phyloP scores from a whole-genome alignment of 1,140 invertebrate genomes.

The Heliothis virescens region DNA sequence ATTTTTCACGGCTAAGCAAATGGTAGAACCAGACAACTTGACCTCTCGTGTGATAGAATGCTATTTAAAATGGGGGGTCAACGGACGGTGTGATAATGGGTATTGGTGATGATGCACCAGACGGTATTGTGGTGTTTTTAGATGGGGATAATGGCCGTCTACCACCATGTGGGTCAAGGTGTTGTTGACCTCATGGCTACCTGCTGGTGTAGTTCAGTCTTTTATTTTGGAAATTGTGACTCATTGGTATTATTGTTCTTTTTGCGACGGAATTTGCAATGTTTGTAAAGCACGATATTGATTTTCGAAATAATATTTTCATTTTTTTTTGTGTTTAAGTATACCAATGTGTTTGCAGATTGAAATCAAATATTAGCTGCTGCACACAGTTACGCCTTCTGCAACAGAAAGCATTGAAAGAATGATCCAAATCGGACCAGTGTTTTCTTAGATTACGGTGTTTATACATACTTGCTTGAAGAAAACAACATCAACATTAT shows the following conservation, averaged over 20 bases:
- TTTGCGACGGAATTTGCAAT: not conserved
- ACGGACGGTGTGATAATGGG: not conserved
- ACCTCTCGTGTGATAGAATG: slow-evolving; percentile 5
- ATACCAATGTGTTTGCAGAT: no score
- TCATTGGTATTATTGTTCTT: not conserved
- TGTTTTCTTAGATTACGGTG: no score
- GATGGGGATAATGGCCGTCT: not conserved
- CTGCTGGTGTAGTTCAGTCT: not conserved
- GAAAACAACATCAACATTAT: no score
- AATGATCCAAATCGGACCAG: no score
- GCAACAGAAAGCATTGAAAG: no score
- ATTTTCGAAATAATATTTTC: no score
- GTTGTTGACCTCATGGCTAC: not conserved
- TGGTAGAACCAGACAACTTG: not conserved
- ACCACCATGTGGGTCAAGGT: slow-evolving; percentile 17
- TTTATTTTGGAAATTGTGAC: not conserved
- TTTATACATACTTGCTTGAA: no score
- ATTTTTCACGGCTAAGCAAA: not conserved
- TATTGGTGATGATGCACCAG: not conserved
- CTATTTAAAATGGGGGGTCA: slow-evolving; percentile 13
- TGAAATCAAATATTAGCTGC: no score
- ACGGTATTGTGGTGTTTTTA: not conserved
- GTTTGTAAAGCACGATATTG: not conserved
- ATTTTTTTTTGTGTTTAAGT: no score
- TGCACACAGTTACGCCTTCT: no score